These are phyloP conservation scores for Nebria salina DNA, from an alignment of 2,888 invertebrate genomes.

Conservation along the genomic window DNA sequence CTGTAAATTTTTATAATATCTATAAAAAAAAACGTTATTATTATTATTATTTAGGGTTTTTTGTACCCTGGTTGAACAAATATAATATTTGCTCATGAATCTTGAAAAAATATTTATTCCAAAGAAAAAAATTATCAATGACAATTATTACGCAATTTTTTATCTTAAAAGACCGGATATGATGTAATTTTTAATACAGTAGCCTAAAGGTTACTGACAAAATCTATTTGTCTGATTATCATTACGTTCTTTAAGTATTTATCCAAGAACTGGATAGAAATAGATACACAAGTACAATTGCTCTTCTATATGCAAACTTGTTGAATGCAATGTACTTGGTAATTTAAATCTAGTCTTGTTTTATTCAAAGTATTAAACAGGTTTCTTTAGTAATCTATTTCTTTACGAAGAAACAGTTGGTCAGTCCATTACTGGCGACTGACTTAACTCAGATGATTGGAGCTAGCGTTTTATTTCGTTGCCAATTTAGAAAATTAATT, in stretches of 20 bases:
- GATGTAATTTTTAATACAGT: neutral
- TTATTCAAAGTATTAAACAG: neutral
- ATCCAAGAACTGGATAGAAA: neutral
- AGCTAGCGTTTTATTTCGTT: neutral
- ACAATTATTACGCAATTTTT: neutral
- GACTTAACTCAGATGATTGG: neutral
- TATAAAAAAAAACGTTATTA: too few relatives aligned
- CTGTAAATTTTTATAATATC: too few relatives aligned
- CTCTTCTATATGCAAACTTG: neutral
- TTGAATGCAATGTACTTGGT: neutral
- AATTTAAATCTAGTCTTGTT: slow-evolving; percentile 1
- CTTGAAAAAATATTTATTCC: too few relatives aligned
- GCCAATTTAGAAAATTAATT: neutral
- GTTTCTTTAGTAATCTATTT: neutral
- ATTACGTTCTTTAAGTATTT: neutral
- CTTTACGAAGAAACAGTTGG: neutral
- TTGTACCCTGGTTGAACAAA: too few relatives aligned
- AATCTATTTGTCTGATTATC: neutral
- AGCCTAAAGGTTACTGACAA: neutral
- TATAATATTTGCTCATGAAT: too few relatives aligned
- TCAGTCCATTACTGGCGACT: neutral
- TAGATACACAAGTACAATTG: neutral
- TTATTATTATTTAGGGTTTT: too few relatives aligned
- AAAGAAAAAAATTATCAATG: neutral
- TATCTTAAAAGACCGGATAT: neutral